These are phyloP conservation scores for Diorhabda elongata DNA, from an alignment of 1,140 invertebrate species.

Conservation along the genomic window DNA sequence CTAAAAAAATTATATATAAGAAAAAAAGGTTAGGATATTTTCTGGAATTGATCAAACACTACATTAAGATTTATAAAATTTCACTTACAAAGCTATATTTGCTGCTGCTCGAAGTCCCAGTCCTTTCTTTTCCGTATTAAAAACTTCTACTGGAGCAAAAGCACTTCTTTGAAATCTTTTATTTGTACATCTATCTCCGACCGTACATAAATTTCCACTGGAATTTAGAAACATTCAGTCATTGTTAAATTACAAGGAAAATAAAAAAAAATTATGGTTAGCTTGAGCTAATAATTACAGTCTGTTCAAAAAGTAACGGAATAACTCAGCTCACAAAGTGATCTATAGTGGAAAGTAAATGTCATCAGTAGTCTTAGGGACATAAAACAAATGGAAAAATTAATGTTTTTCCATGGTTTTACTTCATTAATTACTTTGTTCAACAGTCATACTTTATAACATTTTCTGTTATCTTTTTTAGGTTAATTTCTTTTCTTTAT, in stretches of 20 bases:
- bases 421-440: too few relatives aligned
- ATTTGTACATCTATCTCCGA: constrained; percentile 87
- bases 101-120: constrained; percentile 81
- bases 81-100: constrained; percentile 68
- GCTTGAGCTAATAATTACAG: background rate
- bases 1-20: constrained; percentile 50
- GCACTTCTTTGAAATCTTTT: constrained; percentile 87
- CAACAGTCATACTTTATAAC: too few relatives aligned
- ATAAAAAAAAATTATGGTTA: background rate
- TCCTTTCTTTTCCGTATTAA: constrained; percentile 90
- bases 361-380: too few relatives aligned
- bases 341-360: too few relatives aligned
- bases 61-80: background rate
- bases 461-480: too few relatives aligned
- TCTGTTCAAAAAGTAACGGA: too few relatives aligned
- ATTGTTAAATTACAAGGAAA: too few relatives aligned
- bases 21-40: background rate
- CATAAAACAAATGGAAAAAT: too few relatives aligned
- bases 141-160: constrained; percentile 81
- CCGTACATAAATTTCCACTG: constrained; percentile 83
- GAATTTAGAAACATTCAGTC: constrained; percentile 37
- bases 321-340: too few relatives aligned
- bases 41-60: too few relatives aligned
- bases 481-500: too few relatives aligned
- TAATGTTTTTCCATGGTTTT: too few relatives aligned